Evolutionary conservation across 1,140 invertebrate species (phyloP).

Genomic region (Drosophila insularis): DNA sequence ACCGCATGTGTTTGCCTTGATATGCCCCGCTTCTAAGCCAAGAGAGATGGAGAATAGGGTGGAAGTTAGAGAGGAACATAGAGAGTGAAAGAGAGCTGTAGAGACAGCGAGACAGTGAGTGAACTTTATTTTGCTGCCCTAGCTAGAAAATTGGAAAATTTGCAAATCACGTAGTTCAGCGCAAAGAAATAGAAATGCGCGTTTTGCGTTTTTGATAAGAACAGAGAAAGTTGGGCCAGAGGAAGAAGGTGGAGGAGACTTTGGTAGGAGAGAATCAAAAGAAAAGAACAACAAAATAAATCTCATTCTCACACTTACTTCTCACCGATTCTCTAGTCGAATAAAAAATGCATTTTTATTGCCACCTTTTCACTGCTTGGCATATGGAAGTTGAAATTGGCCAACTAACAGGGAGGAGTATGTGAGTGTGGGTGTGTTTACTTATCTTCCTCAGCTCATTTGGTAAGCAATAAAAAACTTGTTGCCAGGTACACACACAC

Average conservation of each 20-base stretch:
- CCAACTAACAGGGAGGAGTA: slow-evolving; percentile 35
- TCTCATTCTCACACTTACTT: slow-evolving; percentile 28
- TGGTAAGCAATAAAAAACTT: slow-evolving; percentile 77
- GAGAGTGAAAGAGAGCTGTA: not conserved
- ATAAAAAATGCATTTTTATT: slow-evolving; percentile 74
- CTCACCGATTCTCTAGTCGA: not conserved
- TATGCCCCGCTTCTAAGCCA: slow-evolving; percentile 26
- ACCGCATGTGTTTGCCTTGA: slow-evolving; percentile 43
- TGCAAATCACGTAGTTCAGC: slow-evolving; percentile 67
- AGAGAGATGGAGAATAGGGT: not conserved
- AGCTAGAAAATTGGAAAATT: slow-evolving; percentile 69
- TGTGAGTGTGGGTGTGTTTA: slow-evolving; percentile 8
- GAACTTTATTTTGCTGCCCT: slow-evolving; percentile 63
- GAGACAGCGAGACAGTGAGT: slow-evolving; percentile 8
- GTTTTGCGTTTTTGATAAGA: slow-evolving; percentile 60
- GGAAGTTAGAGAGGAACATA: not conserved
- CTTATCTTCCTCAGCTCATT: slow-evolving; percentile 53
- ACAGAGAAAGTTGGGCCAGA: slow-evolving; percentile 4
- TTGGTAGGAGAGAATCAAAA: not conserved
- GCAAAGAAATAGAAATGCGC: slow-evolving; percentile 71
- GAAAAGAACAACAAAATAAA: slow-evolving; percentile 44
- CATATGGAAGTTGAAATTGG: slow-evolving; percentile 45
- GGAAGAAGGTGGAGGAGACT: too few relatives aligned
- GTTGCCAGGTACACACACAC: slow-evolving; percentile 47
- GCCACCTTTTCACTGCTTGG: slow-evolving; percentile 22